phyloP scores from a whole-genome alignment of 2,888 invertebrate species.

The Protodeltote pygarga region DNA sequence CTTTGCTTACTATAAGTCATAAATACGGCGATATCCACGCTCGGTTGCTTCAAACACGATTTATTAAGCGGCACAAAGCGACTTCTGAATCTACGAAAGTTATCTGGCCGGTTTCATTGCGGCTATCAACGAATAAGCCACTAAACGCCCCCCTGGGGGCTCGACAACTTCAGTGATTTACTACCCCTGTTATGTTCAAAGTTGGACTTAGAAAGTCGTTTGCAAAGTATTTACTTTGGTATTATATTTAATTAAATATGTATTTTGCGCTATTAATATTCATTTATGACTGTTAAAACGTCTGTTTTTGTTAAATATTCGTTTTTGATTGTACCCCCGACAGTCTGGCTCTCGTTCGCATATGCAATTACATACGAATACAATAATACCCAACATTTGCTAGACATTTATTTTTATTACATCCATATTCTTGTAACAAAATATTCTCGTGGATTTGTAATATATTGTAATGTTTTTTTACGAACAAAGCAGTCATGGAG shows the following conservation, averaged over 20 bases:
- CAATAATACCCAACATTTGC: neutral
- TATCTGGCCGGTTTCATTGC: conserved; percentile 49
- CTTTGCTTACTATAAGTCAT: conserved; percentile 40
- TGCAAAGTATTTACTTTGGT: conserved; percentile 9
- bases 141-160: conserved; percentile 49
- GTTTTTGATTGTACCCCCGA: conserved; percentile 18
- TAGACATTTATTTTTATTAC: conserved; percentile 16
- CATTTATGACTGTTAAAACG: conserved; percentile 1
- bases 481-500: conserved; percentile 11
- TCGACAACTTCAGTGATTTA: conserved; percentile 49
- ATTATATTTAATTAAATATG: conserved; percentile 14
- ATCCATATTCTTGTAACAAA: conserved; percentile 8
- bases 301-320: conserved; percentile 18
- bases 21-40: conserved; percentile 45
- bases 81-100: conserved; percentile 47
- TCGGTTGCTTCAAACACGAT: conserved; percentile 46
- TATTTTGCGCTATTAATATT: conserved; percentile 20
- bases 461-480: conserved; percentile 11
- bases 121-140: conserved; percentile 54
- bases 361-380: neutral
- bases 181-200: conserved; percentile 23
- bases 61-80: conserved; percentile 47
- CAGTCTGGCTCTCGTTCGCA: conserved; percentile 12
- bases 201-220: conserved; percentile 16
- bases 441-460: conserved; percentile 8